These are phyloP conservation scores for Belgica antarctica DNA, from an alignment of 2,888 invertebrate genomes.

Conservation along the genomic window DNA sequence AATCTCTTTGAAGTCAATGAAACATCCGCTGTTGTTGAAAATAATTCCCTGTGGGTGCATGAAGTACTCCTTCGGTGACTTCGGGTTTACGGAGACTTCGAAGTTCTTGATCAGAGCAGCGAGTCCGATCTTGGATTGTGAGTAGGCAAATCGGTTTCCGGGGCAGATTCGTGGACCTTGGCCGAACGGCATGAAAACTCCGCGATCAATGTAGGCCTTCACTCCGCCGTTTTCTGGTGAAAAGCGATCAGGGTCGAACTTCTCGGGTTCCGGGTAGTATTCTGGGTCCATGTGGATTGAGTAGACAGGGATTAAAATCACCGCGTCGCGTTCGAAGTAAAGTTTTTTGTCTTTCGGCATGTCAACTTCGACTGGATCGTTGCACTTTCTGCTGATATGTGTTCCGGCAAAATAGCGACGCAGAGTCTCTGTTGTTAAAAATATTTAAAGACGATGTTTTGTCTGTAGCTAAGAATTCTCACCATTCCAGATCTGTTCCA, in stretches of 20 bases:
- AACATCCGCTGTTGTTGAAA: background rate
- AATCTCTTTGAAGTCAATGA: conserved; percentile 24
- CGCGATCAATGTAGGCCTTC: conserved; percentile 42
- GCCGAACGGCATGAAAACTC: conserved; percentile 43
- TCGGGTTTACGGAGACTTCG: conserved; percentile 26
- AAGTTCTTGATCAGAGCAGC: conserved; percentile 14
- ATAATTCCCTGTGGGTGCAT: conserved; percentile 22
- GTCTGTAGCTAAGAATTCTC: too few species aligned
- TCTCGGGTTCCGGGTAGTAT: conserved; percentile 35
- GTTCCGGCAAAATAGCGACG: conserved; percentile 35
- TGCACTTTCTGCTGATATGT: conserved; percentile 28
- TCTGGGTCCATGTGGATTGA: conserved; percentile 39
- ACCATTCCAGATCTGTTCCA: conserved; percentile 50
- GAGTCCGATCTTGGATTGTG: conserved; percentile 15
- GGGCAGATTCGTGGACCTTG: conserved; percentile 34
- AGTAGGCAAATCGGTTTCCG: conserved; percentile 29
- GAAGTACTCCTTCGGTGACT: background rate
- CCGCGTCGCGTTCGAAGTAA: background rate
- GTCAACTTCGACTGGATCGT: conserved; percentile 37
- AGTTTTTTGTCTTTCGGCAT: conserved; percentile 38
- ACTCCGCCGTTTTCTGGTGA: conserved; percentile 43
- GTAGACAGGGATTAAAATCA: conserved; percentile 46
- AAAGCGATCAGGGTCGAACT: conserved; percentile 44
- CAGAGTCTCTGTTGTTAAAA: conserved; percentile 42
- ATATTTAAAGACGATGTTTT: background rate